phyloP scores from a whole-genome alignment of 2,797 vertebrate species.

The Picus viridis region DNA sequence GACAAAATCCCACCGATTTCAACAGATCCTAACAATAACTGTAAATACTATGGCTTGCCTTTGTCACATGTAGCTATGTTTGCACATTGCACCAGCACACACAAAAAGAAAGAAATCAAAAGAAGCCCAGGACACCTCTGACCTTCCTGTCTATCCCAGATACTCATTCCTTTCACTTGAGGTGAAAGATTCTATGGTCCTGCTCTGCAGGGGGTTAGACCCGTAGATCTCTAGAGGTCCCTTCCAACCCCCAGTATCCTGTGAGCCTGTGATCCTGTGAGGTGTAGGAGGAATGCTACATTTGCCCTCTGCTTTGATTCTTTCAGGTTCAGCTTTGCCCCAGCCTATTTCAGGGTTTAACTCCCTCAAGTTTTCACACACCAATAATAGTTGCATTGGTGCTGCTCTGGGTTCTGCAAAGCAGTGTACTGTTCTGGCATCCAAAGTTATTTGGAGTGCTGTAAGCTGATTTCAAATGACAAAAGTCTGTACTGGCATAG shows the following conservation, averaged over 20 bases:
- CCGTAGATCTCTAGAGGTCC: too few relatives aligned
- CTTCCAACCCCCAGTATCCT: too few relatives aligned
- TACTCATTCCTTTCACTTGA: not conserved
- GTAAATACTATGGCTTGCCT: constrained; percentile 56
- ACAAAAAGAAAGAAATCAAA: not conserved
- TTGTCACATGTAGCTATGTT: constrained; percentile 55
- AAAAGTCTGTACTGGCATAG: not conserved
- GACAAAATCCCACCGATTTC: constrained; percentile 46
- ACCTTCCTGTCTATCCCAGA: not conserved
- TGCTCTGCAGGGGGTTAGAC: too few relatives aligned
- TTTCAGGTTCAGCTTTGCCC: not conserved
- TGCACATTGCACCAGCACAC: constrained; percentile 47
- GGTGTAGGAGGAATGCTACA: too few relatives aligned
- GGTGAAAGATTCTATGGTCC: too few relatives aligned
- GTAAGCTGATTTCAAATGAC: not conserved
- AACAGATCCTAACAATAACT: constrained; percentile 43
- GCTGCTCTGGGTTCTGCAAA: constrained; percentile 23
- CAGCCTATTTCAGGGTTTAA: not conserved
- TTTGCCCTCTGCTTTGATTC: too few relatives aligned
- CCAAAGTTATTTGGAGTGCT: constrained; percentile 11
- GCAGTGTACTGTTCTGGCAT: not conserved
- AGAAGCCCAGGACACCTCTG: not conserved
- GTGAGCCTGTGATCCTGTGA: too few relatives aligned
- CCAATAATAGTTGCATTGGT: constrained; percentile 38
- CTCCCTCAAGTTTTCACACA: not conserved